Conservation (phyloP, 2,888 invertebrate species). For the Julus scandinavius region DNA sequence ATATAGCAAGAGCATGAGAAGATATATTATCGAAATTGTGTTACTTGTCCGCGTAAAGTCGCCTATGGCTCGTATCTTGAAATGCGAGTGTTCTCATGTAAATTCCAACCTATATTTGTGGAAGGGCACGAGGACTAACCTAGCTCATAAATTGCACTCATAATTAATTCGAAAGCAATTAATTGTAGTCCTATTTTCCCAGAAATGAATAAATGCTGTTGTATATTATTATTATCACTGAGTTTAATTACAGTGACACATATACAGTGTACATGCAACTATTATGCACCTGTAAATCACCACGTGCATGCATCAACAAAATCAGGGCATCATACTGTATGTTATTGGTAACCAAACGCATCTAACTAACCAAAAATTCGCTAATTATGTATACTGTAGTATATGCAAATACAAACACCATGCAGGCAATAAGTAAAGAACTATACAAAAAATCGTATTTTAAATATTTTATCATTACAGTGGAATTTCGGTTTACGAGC, state of each 20-base stretch:
- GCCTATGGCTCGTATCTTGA: neutral
- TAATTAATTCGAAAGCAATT: constrained; percentile 23
- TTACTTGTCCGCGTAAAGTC: neutral
- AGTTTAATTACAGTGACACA: constrained; percentile 7
- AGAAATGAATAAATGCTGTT: constrained; percentile 29
- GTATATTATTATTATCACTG: neutral
- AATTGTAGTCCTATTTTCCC: constrained; percentile 20
- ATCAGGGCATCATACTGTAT: neutral
- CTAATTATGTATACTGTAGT: no score
- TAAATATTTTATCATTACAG: no score
- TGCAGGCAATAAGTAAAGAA: no score
- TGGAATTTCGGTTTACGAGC: no score
- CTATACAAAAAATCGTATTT: no score
- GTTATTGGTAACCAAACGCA: no score
- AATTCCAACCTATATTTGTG: neutral
- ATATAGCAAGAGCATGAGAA: neutral
- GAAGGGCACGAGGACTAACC: neutral
- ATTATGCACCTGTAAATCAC: constrained; percentile 7
- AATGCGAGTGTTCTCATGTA: neutral
- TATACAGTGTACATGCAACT: neutral
- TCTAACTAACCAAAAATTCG: no score
- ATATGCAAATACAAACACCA: no score
- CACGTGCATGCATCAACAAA: neutral
- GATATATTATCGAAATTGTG: neutral
- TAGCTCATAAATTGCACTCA: neutral